Conservation (phyloP, 2,797 vertebrate genomes). For the Xenops minutus region DNA sequence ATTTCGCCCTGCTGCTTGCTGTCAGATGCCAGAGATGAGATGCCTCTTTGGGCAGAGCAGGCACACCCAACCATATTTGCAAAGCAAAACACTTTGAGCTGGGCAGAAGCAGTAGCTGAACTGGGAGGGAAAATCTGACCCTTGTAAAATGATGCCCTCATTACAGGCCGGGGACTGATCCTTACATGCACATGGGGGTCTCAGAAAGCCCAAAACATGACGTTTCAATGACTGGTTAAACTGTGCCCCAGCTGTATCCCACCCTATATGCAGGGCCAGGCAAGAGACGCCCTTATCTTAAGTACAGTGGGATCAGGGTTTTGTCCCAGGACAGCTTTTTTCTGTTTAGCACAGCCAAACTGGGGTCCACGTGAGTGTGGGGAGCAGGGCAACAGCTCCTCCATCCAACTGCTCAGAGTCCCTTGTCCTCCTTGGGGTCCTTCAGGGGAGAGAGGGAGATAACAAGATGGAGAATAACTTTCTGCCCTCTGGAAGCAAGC, state of each 20-base stretch:
- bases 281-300: background rate
- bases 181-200: background rate
- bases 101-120: background rate
- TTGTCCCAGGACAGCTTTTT: background rate
- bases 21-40: slow-evolving; percentile 4
- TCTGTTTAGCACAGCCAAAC: background rate
- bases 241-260: background rate
- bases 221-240: background rate
- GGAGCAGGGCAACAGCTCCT: background rate
- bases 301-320: fast-evolving
- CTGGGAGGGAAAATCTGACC: background rate
- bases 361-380: fast-evolving
- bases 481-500: background rate
- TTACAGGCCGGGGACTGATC: background rate
- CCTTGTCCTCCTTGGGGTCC: background rate
- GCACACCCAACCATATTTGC: background rate
- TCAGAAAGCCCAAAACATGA: background rate
- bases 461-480: background rate
- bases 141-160: background rate
- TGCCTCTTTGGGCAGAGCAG: background rate
- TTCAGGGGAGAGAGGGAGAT: background rate
- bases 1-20: background rate
- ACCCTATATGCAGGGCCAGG: background rate
- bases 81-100: background rate
- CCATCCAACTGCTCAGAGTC: fast-evolving